Percentiles rank a stretch among this genome's conserved stretches.
These are phyloP conservation scores for Chaunax sp. DNA, from an alignment of 2,797 vertebrate species.

Conservation along the genomic window DNA sequence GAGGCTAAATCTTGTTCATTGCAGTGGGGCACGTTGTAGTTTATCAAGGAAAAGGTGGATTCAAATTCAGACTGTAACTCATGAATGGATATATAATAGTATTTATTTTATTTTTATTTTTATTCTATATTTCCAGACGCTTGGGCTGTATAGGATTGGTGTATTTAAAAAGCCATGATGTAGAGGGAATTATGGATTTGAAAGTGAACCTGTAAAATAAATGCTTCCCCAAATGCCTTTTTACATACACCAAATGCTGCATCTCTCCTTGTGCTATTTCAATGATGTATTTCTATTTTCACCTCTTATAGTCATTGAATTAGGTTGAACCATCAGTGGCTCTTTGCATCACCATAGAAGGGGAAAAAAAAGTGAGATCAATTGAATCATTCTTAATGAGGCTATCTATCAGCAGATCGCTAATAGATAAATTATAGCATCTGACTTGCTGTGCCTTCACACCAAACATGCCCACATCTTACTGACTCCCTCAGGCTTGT, in stretches of 20 bases:
- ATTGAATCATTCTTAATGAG: constrained; percentile 70
- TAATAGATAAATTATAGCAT: constrained; percentile 60
- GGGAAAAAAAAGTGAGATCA: constrained; percentile 48
- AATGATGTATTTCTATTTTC: constrained; percentile 16
- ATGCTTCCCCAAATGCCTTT: constrained; percentile 24
- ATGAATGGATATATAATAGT: no score
- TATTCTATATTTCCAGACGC: no score
- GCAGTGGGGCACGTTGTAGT: no score
- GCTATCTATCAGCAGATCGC: constrained; percentile 68
- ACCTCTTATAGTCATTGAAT: constrained; percentile 33
- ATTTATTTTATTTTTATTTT: no score
- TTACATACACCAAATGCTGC: background rate
- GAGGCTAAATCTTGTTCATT: no score
- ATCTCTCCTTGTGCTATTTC: constrained; percentile 19
- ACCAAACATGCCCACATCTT: constrained; percentile 34
- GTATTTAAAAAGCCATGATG: background rate
- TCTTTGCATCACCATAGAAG: constrained; percentile 45
- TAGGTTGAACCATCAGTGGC: constrained; percentile 52
- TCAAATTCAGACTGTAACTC: no score
- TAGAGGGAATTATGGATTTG: background rate
- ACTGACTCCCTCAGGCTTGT: constrained; percentile 22
- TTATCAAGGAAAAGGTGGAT: background rate
- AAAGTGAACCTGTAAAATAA: background rate
- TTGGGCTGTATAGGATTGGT: no score
- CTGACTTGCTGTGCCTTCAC: constrained; percentile 30